Evolutionary conservation across 2,888 invertebrate genomes (phyloP).

Genomic region (Melanargia galathea): DNA sequence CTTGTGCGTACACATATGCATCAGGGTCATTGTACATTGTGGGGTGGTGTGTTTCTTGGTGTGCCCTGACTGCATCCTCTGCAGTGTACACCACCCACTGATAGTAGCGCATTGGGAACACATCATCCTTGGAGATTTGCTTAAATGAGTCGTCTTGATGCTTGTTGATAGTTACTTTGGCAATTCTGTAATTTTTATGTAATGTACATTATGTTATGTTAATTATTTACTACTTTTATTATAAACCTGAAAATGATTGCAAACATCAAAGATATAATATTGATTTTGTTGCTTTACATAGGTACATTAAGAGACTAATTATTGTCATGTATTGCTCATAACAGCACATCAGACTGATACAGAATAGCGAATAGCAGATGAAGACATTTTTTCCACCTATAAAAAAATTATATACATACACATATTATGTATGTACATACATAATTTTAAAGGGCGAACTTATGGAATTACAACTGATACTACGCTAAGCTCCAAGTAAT

Average conservation of each 20-base stretch:
- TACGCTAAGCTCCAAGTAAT: not conserved
- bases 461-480: too few species aligned
- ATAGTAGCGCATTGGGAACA: slow-evolving; percentile 85
- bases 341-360: too few species aligned
- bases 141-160: slow-evolving; percentile 82
- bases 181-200: slow-evolving; percentile 48
- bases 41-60: slow-evolving; percentile 91
- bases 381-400: too few species aligned
- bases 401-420: too few species aligned
- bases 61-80: slow-evolving; percentile 88
- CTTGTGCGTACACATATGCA: slow-evolving; percentile 85
- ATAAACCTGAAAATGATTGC: not conserved
- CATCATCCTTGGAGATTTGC: slow-evolving; percentile 75
- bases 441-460: too few species aligned
- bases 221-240: not conserved
- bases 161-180: slow-evolving; percentile 69
- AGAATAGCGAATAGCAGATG: too few species aligned
- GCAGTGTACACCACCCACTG: slow-evolving; percentile 83
- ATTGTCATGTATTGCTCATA: too few species aligned
- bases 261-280: too few species aligned
- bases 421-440: too few species aligned
- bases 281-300: too few species aligned
- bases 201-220: too few species aligned
- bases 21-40: slow-evolving; percentile 90
- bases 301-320: too few species aligned